Evolutionary conservation across 1,140 invertebrate species (phyloP).

Genomic region (Drosophila jambulina): DNA sequence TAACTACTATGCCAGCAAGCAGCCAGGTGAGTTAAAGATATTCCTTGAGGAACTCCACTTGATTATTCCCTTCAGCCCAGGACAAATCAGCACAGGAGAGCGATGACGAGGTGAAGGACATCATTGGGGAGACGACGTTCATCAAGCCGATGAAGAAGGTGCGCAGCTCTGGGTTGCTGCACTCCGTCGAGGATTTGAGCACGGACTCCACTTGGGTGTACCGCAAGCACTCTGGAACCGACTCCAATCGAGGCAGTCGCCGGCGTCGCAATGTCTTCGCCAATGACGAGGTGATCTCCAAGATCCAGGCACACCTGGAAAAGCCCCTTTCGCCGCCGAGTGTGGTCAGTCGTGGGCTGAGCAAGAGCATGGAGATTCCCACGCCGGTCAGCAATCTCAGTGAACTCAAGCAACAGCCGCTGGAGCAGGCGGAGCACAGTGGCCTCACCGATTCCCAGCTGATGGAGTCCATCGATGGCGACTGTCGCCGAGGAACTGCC

Average conservation of each 20-base stretch:
- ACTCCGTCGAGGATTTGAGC: constrained; percentile 90
- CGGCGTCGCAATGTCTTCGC: constrained; percentile 77
- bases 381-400: constrained; percentile 83
- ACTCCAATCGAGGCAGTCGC: constrained; percentile 83
- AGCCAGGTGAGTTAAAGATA: constrained; percentile 40
- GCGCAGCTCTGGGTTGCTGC: constrained; percentile 89
- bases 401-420: constrained; percentile 69
- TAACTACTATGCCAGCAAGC: constrained; percentile 76
- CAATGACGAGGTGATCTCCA: constrained; percentile 83
- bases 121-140: constrained; percentile 86
- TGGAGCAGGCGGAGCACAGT: constrained; percentile 83
- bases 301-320: constrained; percentile 78
- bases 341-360: constrained; percentile 78
- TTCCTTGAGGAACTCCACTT: neutral
- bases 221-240: constrained; percentile 86
- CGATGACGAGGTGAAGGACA: constrained; percentile 87
- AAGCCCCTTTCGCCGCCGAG: constrained; percentile 72
- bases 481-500: constrained; percentile 23
- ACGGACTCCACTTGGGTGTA: constrained; percentile 91
- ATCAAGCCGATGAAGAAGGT: constrained; percentile 87
- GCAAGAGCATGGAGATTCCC: constrained; percentile 85
- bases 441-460: constrained; percentile 64
- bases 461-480: constrained; percentile 50
- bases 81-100: constrained; percentile 85
- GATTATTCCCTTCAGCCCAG: constrained; percentile 34